phyloP scores from a whole-genome alignment of 2,888 invertebrate genomes.

The Acanthococcus lagerstroemiae region DNA sequence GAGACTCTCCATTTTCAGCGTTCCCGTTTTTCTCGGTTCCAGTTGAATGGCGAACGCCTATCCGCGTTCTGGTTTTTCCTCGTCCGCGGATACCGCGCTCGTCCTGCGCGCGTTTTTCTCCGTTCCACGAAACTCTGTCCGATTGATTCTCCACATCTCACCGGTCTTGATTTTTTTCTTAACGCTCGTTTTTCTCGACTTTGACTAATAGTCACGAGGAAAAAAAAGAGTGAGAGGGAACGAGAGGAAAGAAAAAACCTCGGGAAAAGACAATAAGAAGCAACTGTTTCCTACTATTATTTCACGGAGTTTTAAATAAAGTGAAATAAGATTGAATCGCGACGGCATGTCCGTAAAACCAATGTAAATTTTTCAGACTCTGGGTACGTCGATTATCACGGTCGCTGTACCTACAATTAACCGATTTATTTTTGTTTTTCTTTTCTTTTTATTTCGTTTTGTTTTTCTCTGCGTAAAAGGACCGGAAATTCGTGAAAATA shows the following conservation, averaged over 20 bases:
- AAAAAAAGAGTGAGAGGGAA: not conserved
- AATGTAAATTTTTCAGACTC: conserved; percentile 17
- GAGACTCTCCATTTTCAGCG: conserved; percentile 25
- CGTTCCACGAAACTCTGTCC: conserved; percentile 18
- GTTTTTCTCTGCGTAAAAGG: not conserved
- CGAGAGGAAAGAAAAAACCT: not conserved
- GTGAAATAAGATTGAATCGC: not conserved
- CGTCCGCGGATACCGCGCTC: not conserved
- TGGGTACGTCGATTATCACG: conserved; percentile 15
- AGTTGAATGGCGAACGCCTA: conserved; percentile 28
- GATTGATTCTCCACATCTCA: conserved; percentile 25
- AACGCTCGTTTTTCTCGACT: conserved; percentile 10
- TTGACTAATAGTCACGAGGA: conserved; percentile 8
- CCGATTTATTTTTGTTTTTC: conserved; percentile 9
- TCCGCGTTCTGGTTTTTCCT: conserved; percentile 13
- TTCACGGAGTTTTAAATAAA: conserved; percentile 23
- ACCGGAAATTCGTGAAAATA: no score
- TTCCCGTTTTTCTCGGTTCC: conserved; percentile 18
- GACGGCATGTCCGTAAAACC: not conserved
- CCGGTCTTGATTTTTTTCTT: conserved; percentile 7
- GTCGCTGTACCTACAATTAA: conserved; percentile 23
- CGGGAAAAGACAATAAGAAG: conserved; percentile 20
- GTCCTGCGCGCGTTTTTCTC: conserved; percentile 18
- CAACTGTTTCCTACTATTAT: conserved; percentile 15
- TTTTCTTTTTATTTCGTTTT: not conserved